Conservation (phyloP, 2,888 invertebrate species). For the Poecilus cupreus region DNA sequence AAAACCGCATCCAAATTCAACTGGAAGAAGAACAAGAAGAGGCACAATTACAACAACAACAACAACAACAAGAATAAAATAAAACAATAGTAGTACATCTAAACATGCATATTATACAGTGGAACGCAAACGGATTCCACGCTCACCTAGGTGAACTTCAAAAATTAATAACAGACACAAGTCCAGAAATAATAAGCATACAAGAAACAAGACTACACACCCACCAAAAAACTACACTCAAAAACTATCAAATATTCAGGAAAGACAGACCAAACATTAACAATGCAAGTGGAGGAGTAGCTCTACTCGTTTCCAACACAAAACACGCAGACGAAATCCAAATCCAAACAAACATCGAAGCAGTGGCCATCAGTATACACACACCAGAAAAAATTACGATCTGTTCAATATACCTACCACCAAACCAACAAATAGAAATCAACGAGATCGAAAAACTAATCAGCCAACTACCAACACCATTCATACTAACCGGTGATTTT, state of each 20-base stretch:
- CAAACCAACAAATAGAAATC: neutral
- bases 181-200: neutral
- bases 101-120: neutral
- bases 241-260: neutral
- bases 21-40: neutral
- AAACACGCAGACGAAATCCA: neutral
- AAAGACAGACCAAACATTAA: neutral
- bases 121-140: neutral
- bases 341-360: constrained; percentile 12
- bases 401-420: constrained; percentile 61
- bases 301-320: constrained; percentile 56
- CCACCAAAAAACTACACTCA: neutral
- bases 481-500: constrained; percentile 60
- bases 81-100: neutral
- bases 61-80: neutral
- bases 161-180: neutral
- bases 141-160: neutral
- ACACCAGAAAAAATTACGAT: constrained; percentile 49
- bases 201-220: constrained; percentile 1
- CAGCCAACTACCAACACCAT: constrained; percentile 60
- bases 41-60: too few species aligned
- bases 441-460: constrained; percentile 43
- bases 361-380: too few species aligned
- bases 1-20: neutral
- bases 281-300: constrained; percentile 61